Percentiles rank a stretch among this genome's conserved stretches.
phyloP scores from a whole-genome alignment of 2,888 invertebrate genomes.

The Synanthedon myopaeformis region DNA sequence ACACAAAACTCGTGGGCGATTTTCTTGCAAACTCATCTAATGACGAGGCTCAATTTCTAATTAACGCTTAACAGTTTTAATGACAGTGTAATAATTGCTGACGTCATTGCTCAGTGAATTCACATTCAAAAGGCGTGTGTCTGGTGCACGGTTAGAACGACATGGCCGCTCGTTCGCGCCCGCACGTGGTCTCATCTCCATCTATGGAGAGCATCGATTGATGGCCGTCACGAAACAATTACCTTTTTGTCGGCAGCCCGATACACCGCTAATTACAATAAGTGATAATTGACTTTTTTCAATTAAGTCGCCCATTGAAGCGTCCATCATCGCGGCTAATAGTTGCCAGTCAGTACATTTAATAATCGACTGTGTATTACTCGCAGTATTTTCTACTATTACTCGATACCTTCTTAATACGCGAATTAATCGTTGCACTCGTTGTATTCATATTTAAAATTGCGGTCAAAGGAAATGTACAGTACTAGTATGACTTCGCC shows the following conservation, averaged over 20 bases:
- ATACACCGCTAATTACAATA: slow-evolving; percentile 65
- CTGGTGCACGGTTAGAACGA: slow-evolving; percentile 2
- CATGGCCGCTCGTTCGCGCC: slow-evolving; percentile 20
- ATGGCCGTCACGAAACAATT: slow-evolving; percentile 61
- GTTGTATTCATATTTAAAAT: slow-evolving; percentile 19
- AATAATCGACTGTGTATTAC: slow-evolving; percentile 51
- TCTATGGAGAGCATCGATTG: slow-evolving; percentile 25
- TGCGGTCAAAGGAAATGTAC: slow-evolving; percentile 25
- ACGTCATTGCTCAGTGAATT: slow-evolving; percentile 9
- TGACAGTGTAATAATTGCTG: slow-evolving; percentile 14
- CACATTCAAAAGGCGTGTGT: neutral
- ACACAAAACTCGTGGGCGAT: too few relatives aligned
- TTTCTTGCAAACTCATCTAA: neutral
- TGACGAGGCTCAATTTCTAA: neutral
- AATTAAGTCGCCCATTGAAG: slow-evolving; percentile 60
- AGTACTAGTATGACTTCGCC: slow-evolving; percentile 24
- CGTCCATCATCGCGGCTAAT: slow-evolving; percentile 55
- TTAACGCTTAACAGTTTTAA: slow-evolving; percentile 3
- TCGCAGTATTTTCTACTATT: slow-evolving; percentile 44
- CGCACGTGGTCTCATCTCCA: slow-evolving; percentile 22
- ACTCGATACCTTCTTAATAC: too few relatives aligned
- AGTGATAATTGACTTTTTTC: slow-evolving; percentile 63
- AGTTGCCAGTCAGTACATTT: slow-evolving; percentile 67
- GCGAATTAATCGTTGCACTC: too few relatives aligned
- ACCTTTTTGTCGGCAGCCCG: slow-evolving; percentile 55